Conservation (phyloP, 92 coral and sea anemone genomes). For the Epizoanthus fatuus region DNA sequence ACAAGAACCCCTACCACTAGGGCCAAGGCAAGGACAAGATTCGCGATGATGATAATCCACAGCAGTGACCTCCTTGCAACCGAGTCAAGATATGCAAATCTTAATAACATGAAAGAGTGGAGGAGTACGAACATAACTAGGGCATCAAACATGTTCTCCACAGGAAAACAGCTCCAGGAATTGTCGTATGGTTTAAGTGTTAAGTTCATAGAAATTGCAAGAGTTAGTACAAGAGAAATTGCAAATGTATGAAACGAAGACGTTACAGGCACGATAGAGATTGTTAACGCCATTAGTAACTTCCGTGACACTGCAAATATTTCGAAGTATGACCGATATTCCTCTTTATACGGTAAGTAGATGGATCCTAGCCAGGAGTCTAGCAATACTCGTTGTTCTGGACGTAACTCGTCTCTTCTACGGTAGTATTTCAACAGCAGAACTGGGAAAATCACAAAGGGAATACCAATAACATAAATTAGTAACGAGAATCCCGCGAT, state of each 20-base stretch:
- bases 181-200: slow-evolving; percentile 49
- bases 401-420: slow-evolving; percentile 38
- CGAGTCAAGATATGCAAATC: slow-evolving; percentile 63
- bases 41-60: slow-evolving; percentile 59
- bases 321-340: slow-evolving; percentile 59
- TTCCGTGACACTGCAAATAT: slow-evolving; percentile 60
- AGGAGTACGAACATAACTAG: slow-evolving; percentile 58
- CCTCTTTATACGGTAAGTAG: slow-evolving; percentile 66
- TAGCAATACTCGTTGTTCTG: slow-evolving; percentile 41
- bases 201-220: slow-evolving; percentile 33
- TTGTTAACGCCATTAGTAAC: slow-evolving; percentile 55
- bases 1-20: slow-evolving; percentile 17
- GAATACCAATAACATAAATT: slow-evolving; percentile 83
- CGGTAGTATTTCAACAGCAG: slow-evolving; percentile 54
- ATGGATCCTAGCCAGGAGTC: slow-evolving; percentile 75
- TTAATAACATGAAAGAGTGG: slow-evolving; percentile 60
- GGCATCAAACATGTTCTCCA: slow-evolving; percentile 62
- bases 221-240: slow-evolving; percentile 56
- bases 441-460: slow-evolving; percentile 73
- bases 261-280: slow-evolving; percentile 60
- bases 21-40: slow-evolving; percentile 24
- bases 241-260: slow-evolving; percentile 64
- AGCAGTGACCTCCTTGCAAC: neutral
- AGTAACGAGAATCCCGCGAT: slow-evolving; percentile 66
- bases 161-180: neutral